These are phyloP conservation scores for Spheniscus mendiculus DNA, from an alignment of 2,113 vertebrate species.

Conservation along the genomic window DNA sequence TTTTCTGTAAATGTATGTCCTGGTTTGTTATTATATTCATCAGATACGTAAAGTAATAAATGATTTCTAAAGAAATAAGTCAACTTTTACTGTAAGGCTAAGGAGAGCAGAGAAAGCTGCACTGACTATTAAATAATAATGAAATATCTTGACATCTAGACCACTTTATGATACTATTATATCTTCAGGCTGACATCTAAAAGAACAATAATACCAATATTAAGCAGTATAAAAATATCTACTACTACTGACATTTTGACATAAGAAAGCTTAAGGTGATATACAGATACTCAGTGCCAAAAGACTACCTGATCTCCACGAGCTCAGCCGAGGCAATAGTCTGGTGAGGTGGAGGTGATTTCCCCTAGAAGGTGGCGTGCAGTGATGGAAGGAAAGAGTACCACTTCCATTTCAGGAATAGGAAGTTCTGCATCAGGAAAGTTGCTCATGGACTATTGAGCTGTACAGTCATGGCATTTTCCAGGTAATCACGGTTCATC, in stretches of 20 bases:
- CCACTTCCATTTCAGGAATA: not conserved
- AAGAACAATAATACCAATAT: not conserved
- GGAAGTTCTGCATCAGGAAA: not conserved
- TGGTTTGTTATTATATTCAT: not conserved
- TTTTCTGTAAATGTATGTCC: not conserved
- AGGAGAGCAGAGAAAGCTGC: not conserved
- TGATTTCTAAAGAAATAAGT: not conserved
- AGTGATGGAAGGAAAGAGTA: not conserved
- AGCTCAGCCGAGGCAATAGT: not conserved
- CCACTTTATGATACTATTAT: not conserved
- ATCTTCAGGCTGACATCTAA: conserved; percentile 18
- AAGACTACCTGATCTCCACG: not conserved
- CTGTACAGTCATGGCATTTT: not conserved
- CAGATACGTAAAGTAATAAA: not conserved
- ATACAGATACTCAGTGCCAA: not conserved
- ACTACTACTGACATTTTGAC: not conserved
- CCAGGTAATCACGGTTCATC: not conserved
- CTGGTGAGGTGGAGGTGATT: not conserved
- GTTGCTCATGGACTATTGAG: not conserved
- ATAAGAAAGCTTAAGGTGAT: conserved; percentile 13
- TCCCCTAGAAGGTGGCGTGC: not conserved
- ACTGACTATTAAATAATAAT: not conserved
- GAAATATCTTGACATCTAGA: conserved; percentile 33
- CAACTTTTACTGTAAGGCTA: not conserved
- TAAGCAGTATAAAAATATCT: conserved; percentile 7